Evolutionary conservation across 2,797 vertebrate species (phyloP).

Genomic region (Tokudaia muenninki): DNA sequence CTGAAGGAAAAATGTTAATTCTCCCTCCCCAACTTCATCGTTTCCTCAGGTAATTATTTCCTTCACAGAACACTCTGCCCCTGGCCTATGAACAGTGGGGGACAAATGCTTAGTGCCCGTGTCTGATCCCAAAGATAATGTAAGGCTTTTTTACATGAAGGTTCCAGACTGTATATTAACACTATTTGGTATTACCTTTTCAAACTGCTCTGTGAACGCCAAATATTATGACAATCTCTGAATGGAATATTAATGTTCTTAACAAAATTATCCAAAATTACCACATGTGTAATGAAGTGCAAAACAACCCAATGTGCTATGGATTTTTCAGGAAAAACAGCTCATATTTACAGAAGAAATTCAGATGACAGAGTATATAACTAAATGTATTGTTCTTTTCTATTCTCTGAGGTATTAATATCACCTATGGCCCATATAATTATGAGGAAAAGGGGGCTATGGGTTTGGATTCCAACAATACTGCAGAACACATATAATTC

Average conservation of each 20-base stretch:
- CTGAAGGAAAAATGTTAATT: background rate
- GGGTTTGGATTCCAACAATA: background rate
- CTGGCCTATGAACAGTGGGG: background rate
- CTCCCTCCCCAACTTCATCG: background rate
- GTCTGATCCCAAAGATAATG: background rate
- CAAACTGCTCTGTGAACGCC: background rate
- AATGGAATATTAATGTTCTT: background rate
- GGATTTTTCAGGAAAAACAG: constrained; percentile 1
- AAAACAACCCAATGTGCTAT: background rate
- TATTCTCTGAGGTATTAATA: background rate
- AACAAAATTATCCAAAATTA: background rate
- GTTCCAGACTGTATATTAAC: background rate
- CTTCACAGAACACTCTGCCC: background rate
- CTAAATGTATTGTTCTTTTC: background rate
- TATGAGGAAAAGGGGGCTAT: background rate
- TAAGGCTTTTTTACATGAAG: background rate
- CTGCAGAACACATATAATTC: background rate
- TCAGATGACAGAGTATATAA: background rate
- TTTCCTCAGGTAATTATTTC: background rate
- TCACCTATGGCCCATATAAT: background rate
- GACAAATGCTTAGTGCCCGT: background rate
- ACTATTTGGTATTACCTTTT: background rate
- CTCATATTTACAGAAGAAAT: background rate
- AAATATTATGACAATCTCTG: constrained; percentile 14
- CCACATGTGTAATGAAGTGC: background rate